These are phyloP conservation scores for Seriola aureovittata DNA, from an alignment of 2,113 vertebrate genomes.

Conservation along the genomic window DNA sequence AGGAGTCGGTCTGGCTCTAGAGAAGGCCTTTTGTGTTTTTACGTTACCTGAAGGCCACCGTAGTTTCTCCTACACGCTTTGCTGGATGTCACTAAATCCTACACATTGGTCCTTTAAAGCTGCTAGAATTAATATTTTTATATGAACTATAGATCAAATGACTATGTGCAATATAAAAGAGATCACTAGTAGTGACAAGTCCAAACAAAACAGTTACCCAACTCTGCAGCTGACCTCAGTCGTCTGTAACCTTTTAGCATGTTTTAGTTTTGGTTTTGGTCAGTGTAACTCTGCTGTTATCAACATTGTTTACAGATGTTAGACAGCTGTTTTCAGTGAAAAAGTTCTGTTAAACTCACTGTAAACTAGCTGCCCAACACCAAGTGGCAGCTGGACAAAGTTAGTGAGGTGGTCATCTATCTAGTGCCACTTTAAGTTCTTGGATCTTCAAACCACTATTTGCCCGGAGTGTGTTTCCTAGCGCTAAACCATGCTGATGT, in stretches of 20 bases:
- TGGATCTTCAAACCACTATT: not conserved
- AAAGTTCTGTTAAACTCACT: not conserved
- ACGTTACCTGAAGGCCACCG: too few relatives aligned
- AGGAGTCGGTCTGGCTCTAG: too few relatives aligned
- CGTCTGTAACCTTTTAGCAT: not conserved
- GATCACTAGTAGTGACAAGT: not conserved
- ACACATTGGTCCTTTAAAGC: not conserved
- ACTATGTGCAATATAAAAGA: not conserved
- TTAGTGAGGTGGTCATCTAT: not conserved
- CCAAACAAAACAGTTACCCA: not conserved
- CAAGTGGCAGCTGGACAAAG: not conserved
- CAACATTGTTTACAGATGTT: not conserved
- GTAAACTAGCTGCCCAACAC: not conserved
- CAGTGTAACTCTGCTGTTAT: not conserved
- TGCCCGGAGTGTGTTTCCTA: not conserved
- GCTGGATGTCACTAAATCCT: too few relatives aligned
- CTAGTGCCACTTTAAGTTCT: not conserved
- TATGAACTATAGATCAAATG: not conserved
- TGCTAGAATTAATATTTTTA: not conserved
- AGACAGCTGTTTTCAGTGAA: not conserved
- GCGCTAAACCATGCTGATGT: not conserved
- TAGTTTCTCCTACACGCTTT: too few relatives aligned
- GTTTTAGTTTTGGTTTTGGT: not conserved
- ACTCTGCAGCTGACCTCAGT: not conserved
- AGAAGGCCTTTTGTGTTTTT: too few relatives aligned